Evolutionary conservation across 1,140 invertebrate genomes (phyloP), one percentile per base, ranked within the genome.

Genomic region (Cecropterus lyciades): DNA sequence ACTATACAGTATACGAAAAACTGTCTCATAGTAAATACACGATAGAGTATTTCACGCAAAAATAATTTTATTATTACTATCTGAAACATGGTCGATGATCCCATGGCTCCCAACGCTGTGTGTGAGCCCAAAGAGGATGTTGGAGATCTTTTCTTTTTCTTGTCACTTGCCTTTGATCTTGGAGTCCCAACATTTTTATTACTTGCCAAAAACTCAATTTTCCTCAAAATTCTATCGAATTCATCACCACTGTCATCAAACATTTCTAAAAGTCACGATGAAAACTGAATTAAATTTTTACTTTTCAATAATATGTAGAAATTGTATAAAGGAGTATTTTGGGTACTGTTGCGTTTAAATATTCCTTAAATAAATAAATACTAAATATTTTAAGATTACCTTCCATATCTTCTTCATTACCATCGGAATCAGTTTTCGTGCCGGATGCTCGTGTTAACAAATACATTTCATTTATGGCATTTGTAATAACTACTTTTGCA

Each of bases 131-230:
- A 15, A 4, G 84, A 85, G 5, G 87, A 82, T 15, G 65, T 76
- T 3, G 81, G 66, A 8, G 80, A 77, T 60, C 59, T 80, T 69
- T 85, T 87, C 60, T 88, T 88, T 64, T 88, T 91, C 49, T 89
- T 92, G 15, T 86, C 82, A 46, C 74, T 75, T 5, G 59, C 69
- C 75, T 85, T 91, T n/a, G 85, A 87, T 17, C 78, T 77, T 8
- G 87, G 83, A 5, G 89, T 84, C 8, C 65, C 68, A 5, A 81
- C 56, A 57, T 82, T 85, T 77, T 82, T 89, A 51, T 71, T 81
- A 30, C 64, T 80, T 1, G 75, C 75, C 59, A 90, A 60, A 71
- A 65, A 76, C 37, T 82, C 70, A 24, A 92, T 70, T 70, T 89
- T 92, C 51, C 78, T 85, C 33, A 65, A 75, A 52, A 89, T 71